Evolutionary conservation across 53 echinoderm and acorn worm genomes (phyloP).

Genomic region (Actinopyga echinites): DNA sequence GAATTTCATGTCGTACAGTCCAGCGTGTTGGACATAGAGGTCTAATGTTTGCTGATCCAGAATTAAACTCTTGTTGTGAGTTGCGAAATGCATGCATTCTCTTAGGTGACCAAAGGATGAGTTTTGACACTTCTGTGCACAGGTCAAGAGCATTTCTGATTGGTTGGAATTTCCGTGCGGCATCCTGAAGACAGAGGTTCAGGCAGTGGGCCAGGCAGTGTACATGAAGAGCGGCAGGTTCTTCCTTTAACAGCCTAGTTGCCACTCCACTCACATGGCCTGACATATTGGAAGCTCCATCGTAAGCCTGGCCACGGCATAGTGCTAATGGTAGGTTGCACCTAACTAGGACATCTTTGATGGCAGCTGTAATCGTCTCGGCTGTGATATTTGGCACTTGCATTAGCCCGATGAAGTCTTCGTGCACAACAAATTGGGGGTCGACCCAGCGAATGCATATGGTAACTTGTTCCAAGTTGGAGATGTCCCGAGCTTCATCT

Average conservation of each 20-base stretch:
- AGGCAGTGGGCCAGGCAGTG: conserved; percentile 46
- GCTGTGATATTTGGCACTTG: conserved; percentile 25
- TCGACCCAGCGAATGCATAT: conserved; percentile 47
- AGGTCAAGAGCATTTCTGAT: conserved; percentile 19
- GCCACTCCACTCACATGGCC: conserved; percentile 21
- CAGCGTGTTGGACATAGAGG: conserved; percentile 25
- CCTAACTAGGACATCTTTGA: conserved; percentile 32
- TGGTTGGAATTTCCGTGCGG: not conserved
- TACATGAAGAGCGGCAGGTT: conserved; percentile 33
- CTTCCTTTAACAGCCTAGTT: not conserved
- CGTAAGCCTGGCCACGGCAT: conserved; percentile 46
- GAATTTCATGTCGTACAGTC: not conserved
- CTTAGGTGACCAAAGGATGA: conserved; percentile 39
- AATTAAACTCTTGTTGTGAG: not conserved
- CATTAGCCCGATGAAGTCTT: conserved; percentile 39
- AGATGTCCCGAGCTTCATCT: conserved; percentile 24
- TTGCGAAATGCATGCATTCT: not conserved
- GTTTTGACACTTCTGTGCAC: conserved; percentile 16
- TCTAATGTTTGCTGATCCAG: not conserved
- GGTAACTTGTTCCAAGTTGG: conserved; percentile 23
- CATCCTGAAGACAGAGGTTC: conserved; percentile 35
- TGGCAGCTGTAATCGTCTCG: conserved; percentile 14
- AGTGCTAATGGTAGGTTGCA: conserved; percentile 25
- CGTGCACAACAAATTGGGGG: conserved; percentile 22
- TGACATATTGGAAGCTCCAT: conserved; percentile 36